These are phyloP conservation scores for Drosophila neocordata DNA, from an alignment of 1,140 invertebrate species.

Conservation along the genomic window DNA sequence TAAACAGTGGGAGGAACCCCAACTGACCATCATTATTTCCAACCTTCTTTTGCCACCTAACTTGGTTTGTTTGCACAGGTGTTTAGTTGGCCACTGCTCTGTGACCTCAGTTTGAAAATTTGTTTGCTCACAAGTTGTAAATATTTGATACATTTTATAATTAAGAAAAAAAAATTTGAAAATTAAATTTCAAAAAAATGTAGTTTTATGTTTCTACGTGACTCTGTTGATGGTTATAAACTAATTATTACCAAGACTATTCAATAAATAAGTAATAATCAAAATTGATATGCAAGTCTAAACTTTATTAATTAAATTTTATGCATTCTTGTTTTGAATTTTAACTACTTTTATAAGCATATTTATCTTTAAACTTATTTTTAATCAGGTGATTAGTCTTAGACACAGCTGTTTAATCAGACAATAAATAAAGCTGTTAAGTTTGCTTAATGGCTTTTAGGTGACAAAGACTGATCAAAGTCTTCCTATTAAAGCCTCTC, in stretches of 20 bases:
- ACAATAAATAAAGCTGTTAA: background rate
- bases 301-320: too few species aligned
- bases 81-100: conserved; percentile 54
- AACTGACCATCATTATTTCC: conserved; percentile 37
- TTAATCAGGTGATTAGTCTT: background rate
- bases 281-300: too few species aligned
- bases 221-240: conserved; percentile 33
- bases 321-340: background rate
- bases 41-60: conserved; percentile 32
- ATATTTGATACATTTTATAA: conserved; percentile 63
- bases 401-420: background rate
- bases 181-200: conserved; percentile 78
- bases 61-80: conserved; percentile 63
- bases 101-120: conserved; percentile 46
- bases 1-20: conserved; percentile 49
- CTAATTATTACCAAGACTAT: conserved; percentile 34
- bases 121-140: conserved; percentile 79
- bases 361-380: too few species aligned
- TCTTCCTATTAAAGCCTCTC: too few species aligned
- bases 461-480: too few species aligned
- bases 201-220: conserved; percentile 67
- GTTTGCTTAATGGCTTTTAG: too few species aligned
- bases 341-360: too few species aligned
- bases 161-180: conserved; percentile 49
- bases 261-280: too few species aligned